Conservation (phyloP, 2,797 vertebrate species). For the Novumbra hubbsi region DNA sequence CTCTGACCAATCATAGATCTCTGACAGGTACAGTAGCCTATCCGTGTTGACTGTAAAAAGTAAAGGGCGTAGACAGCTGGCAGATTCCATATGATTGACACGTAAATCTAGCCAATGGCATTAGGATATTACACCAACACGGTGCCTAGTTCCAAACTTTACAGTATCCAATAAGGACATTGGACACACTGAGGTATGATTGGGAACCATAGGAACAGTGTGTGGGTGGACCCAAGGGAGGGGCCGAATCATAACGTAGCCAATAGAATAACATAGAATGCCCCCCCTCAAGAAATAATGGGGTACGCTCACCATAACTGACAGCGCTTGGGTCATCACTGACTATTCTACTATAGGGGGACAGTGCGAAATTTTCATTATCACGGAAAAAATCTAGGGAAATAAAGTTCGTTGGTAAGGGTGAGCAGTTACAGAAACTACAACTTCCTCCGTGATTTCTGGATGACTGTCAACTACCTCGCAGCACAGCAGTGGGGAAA, state of each 20-base stretch:
- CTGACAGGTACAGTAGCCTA: slow-evolving; percentile 84
- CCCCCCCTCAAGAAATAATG: slow-evolving; percentile 56
- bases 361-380: background rate
- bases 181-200: background rate
- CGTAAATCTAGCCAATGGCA: slow-evolving; percentile 59
- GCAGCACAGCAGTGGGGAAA: background rate
- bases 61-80: slow-evolving; percentile 65
- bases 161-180: slow-evolving; percentile 85
- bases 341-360: slow-evolving; percentile 37
- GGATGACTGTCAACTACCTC: background rate
- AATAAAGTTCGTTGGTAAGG: background rate
- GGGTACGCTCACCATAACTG: slow-evolving; percentile 76
- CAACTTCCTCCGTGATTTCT: background rate
- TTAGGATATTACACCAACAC: slow-evolving; percentile 44
- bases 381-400: background rate
- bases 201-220: slow-evolving; percentile 85
- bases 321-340: slow-evolving; percentile 63
- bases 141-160: slow-evolving; percentile 72
- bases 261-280: slow-evolving; percentile 66
- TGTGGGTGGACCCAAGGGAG: slow-evolving; percentile 64
- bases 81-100: slow-evolving; percentile 64
- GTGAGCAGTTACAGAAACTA: background rate
- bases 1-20: slow-evolving; percentile 79
- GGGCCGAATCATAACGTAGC: slow-evolving; percentile 46
- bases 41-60: slow-evolving; percentile 35